These are phyloP conservation scores for Pachliopta kotzebuea DNA, from an alignment of 2,888 invertebrate species.

Conservation along the genomic window DNA sequence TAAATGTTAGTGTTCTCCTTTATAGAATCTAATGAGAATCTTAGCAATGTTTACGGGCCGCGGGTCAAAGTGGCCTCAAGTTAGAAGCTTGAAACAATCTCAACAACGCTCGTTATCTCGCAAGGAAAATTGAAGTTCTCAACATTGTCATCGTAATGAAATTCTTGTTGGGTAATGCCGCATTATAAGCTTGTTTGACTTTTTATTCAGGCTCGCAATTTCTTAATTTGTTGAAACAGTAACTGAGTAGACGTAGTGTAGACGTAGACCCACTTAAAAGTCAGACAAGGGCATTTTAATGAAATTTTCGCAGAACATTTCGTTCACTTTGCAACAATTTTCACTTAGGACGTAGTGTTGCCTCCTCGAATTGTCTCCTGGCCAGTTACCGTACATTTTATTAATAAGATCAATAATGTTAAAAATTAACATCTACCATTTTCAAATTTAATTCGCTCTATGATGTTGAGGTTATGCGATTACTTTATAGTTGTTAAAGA, in stretches of 20 bases:
- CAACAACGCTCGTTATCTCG: conserved; percentile 64
- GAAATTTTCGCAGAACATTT: conserved; percentile 18
- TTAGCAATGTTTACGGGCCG: conserved; percentile 65
- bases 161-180: conserved; percentile 57
- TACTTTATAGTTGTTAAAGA: too few relatives aligned
- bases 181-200: conserved; percentile 34
- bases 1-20: conserved; percentile 57
- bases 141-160: conserved; percentile 74
- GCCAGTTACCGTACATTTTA: too few relatives aligned
- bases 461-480: too few relatives aligned
- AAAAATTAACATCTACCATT: too few relatives aligned
- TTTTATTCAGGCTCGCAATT: conserved; percentile 27
- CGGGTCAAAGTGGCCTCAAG: conserved; percentile 70
- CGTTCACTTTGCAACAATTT: conserved; percentile 10
- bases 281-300: conserved; percentile 22
- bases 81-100: conserved; percentile 65
- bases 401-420: too few relatives aligned
- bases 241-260: conserved; percentile 32
- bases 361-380: too few relatives aligned
- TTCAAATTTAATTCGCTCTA: too few relatives aligned
- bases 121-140: conserved; percentile 66
- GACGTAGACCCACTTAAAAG: conserved; percentile 8
- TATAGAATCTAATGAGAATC: conserved; percentile 64
- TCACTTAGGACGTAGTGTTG: not conserved
- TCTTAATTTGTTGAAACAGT: conserved; percentile 33